Percentiles rank a stretch among this genome's conserved stretches.
These are phyloP conservation scores for Piscicola geometra DNA, from an alignment of 2,888 invertebrate genomes.

Conservation along the genomic window DNA sequence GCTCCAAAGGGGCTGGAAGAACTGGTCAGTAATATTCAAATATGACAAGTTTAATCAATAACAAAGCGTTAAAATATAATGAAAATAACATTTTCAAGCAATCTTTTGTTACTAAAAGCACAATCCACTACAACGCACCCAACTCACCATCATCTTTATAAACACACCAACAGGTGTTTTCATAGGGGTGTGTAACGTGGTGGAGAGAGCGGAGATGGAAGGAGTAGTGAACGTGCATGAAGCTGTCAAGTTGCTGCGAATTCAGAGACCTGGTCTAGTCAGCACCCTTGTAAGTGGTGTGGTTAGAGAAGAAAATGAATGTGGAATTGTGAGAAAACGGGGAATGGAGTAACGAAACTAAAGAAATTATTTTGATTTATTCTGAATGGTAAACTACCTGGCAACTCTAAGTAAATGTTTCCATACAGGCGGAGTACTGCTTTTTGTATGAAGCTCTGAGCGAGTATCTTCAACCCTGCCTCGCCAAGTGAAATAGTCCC, in stretches of 20 bases:
- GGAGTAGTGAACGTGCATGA: constrained; percentile 27
- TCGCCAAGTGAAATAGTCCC: no score
- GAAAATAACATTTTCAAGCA: no score
- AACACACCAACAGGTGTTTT: constrained; percentile 21
- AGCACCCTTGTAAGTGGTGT: constrained; percentile 8
- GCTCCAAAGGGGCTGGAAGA: constrained; percentile 13
- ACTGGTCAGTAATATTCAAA: constrained; percentile 14
- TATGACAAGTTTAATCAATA: no score
- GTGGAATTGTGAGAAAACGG: no score
- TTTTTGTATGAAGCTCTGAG: constrained; percentile 98
- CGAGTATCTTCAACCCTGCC: constrained; percentile 85
- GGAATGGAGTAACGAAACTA: no score
- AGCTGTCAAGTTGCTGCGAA: constrained; percentile 23
- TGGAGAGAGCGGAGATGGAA: constrained; percentile 25
- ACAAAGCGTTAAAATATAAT: no score
- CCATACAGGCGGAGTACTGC: constrained; percentile 81
- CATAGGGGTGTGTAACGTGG: constrained; percentile 1
- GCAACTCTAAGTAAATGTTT: neutral
- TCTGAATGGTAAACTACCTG: no score
- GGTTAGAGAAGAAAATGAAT: no score
- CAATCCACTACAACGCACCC: no score
- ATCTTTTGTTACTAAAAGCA: no score
- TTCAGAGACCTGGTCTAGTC: constrained; percentile 20
- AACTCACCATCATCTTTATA: no score
- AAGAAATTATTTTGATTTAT: no score